Base-by-base conservation (phyloP, 2,888 invertebrate genomes). In the Rotaria sp. region DNA sequence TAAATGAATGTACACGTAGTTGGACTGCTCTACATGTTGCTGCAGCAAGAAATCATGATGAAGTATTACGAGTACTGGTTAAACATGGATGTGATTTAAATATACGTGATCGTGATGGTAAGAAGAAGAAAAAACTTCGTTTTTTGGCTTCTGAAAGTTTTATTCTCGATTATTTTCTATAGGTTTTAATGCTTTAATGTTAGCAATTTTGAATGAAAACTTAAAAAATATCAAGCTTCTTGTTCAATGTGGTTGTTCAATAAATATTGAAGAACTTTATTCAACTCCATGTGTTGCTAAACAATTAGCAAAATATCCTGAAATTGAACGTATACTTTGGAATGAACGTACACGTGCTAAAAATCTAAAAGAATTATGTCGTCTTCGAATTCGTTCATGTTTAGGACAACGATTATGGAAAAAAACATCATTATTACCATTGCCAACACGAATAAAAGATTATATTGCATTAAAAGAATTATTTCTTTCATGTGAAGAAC, bases 391-490 rank as follows among this genome's bases (percentile, higher is more conserved):
- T 15, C 86, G 90, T 35, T 86, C 88, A 45, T 55, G 84, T 5
- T 86, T 91, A 30, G 89, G 89, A 3, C 87, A 88, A 11, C 88
- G 88, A 30, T 88, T 89, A 11, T 87, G 88, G 24, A 50, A 84
- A 18, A 90, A 90, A 86, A 88, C 90, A 8, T 86, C 87, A 13
- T 52, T 86, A 15, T 87, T 91, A 84, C 89, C 89, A 2, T 50
- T 90, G 26, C 90, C 90, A 8, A 88, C 87, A 21, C 89, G 88
- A 84, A 85, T 90, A 67, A 89, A 89, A 85, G 89, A 90, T 45
- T 91, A 89, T 87, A 86, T 91, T 50, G 86, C 89, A 21, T 89
- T 90, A 89, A 88, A 88, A 38, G 89, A 89, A 75, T 84, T 67
- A 38, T 57, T 87, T 75, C 4, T 45, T 41, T n/a, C 45, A 45